Conservation (phyloP, 2,888 invertebrate genomes). For the Cosmorhoe ocellata region DNA sequence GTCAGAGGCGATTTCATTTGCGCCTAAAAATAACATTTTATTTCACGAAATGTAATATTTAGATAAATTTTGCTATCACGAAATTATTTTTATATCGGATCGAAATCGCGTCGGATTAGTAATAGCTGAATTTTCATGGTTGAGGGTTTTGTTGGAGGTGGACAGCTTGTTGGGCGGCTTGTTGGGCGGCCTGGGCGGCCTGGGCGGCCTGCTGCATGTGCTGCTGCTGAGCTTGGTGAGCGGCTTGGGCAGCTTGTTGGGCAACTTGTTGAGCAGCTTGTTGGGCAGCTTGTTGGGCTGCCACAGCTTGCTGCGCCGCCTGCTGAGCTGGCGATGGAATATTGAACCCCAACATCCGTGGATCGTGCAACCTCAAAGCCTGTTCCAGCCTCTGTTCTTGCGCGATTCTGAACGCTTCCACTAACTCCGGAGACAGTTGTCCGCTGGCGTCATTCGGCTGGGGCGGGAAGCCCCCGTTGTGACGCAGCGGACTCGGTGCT, state of each 20-base stretch:
- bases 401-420: conserved; percentile 86
- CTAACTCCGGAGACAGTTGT: conserved; percentile 86
- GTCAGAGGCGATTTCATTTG: conserved; percentile 73
- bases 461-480: conserved; percentile 75
- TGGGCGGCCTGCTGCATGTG: conserved; percentile 58
- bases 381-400: conserved; percentile 92
- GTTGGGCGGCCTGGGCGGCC: conserved; percentile 73
- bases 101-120: conserved; percentile 85
- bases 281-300: conserved; percentile 53
- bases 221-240: conserved; percentile 69
- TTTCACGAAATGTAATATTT: conserved; percentile 29
- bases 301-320: conserved; percentile 60
- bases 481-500: conserved; percentile 67
- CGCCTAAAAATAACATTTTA: conserved; percentile 47
- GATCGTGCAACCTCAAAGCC: conserved; percentile 91
- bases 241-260: conserved; percentile 45
- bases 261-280: conserved; percentile 34
- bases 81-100: conserved; percentile 42
- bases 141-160: conserved; percentile 81
- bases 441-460: conserved; percentile 71
- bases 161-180: conserved; percentile 79
- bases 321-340: conserved; percentile 77
- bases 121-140: conserved; percentile 92
- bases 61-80: conserved; percentile 46
- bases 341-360: conserved; percentile 90